Evolutionary conservation across 2,888 invertebrate species (phyloP), one percentile per base, ranked within the genome.

Genomic region (Panzeria rudis): DNA sequence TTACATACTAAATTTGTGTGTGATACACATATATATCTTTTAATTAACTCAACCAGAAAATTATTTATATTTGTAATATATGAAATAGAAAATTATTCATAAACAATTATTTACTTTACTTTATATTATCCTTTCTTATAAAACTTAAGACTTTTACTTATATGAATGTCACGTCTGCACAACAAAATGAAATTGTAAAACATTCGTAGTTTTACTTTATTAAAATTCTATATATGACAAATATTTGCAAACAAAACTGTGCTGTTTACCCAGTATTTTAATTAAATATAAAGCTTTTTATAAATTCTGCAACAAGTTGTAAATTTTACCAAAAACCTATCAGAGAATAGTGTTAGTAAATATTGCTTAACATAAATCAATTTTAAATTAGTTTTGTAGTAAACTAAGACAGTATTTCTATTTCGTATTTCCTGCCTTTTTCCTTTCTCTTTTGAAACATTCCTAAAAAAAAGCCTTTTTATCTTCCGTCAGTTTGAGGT

Each of bases 261-360:
- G 8, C 17, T 20, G 1, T 66, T 68, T 54, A 41, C 6, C 29
- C 29, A 17, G n/a, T 17, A 68, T 73, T 81, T 69, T 84, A 84
- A 84, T 81, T 84, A 81, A 81, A 73, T 69, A 47, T 50, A 69
- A 81, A 84, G 61, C 81, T 81, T 62, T 15, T n/a, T 38, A 56
- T 81, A 73, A 77, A 81, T 77, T 17, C 77, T 77, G 25, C 54
- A 20, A 25, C 11, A 75, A 79, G 75, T 50, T 50, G 17, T n/a
- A 32, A 29, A 52, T 11, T 23, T 52, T 52, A 52, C 50, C 0
- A 23, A 23, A 56, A n/a, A 56, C 52, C 23, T 0, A 0, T 25
- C 13, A 25, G 13, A 3, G 4, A 62, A 15, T 41, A 8, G 38
- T 41, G 41, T 2, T 35, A 62, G 38, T 23, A 23, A 5, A 0